phyloP scores from a whole-genome alignment of 2,113 vertebrate genomes.

The Saguinus midas region DNA sequence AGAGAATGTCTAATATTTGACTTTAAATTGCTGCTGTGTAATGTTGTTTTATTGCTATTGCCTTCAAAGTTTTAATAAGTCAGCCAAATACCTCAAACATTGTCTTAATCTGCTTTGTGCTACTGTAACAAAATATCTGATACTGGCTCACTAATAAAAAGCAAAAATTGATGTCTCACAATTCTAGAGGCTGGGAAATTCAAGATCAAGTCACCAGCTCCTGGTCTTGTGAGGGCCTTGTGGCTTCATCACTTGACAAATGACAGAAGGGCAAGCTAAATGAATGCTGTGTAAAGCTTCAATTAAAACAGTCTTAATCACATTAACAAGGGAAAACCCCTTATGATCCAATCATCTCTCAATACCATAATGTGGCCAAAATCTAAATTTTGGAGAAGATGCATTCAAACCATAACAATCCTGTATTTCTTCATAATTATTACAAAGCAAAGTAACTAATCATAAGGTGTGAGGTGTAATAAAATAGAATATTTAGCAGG shows the following conservation, averaged over 20 bases:
- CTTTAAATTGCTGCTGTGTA: background rate
- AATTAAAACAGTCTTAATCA: too few species aligned
- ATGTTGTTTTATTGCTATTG: background rate
- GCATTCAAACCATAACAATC: background rate
- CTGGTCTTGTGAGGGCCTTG: background rate
- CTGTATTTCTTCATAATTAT: background rate
- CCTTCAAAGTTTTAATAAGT: background rate
- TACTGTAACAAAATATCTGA: background rate
- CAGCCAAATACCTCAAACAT: background rate
- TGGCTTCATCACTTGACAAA: background rate
- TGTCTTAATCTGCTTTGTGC: background rate
- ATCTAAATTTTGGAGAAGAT: background rate
- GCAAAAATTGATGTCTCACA: background rate
- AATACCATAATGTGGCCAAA: background rate
- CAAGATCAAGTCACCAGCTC: fast-evolving
- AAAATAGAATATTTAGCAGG: background rate
- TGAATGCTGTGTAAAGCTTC: background rate
- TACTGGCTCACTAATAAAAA: background rate
- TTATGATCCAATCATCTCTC: background rate
- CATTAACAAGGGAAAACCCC: background rate
- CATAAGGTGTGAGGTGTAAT: background rate
- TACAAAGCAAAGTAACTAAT: background rate
- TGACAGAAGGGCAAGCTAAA: background rate
- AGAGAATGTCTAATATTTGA: background rate
- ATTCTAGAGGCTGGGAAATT: background rate